Evolutionary conservation across 2,888 invertebrate species (phyloP).

Genomic region (Geophilus truncorum): DNA sequence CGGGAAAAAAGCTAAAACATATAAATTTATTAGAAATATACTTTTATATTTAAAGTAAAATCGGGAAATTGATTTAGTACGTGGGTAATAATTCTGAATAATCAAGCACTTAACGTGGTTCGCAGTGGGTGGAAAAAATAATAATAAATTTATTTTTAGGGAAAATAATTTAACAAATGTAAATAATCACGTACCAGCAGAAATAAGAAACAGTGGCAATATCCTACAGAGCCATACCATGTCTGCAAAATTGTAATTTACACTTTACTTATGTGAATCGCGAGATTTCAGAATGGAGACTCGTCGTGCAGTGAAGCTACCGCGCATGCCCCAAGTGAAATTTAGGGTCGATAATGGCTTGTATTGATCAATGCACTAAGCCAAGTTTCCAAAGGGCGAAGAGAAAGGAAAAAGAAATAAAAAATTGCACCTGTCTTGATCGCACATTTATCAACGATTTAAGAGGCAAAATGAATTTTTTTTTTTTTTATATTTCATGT

Average conservation of each 20-base stretch:
- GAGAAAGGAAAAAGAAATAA: too few species aligned
- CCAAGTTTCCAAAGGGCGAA: too few species aligned
- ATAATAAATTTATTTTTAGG: background rate
- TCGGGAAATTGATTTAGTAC: too few species aligned
- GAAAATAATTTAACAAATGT: background rate
- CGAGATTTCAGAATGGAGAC: background rate
- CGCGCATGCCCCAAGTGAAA: background rate
- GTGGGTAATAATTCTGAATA: too few species aligned
- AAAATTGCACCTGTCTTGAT: too few species aligned
- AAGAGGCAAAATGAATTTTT: too few species aligned
- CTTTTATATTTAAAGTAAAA: too few species aligned
- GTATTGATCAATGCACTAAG: background rate
- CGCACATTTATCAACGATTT: too few species aligned
- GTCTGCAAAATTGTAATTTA: background rate
- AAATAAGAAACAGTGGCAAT: background rate
- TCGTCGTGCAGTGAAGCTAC: background rate
- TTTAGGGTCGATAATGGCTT: background rate
- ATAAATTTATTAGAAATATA: too few species aligned
- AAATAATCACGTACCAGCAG: background rate
- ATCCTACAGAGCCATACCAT: background rate
- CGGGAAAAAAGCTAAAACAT: background rate
- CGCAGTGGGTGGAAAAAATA: too few species aligned
- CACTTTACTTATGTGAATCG: background rate
- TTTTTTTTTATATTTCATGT: too few species aligned
- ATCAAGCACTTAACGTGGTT: too few species aligned